Evolutionary conservation across 92 coral and sea anemone genomes (phyloP), one percentile per base, ranked within the genome.

Genomic region (Muricea muricata): DNA sequence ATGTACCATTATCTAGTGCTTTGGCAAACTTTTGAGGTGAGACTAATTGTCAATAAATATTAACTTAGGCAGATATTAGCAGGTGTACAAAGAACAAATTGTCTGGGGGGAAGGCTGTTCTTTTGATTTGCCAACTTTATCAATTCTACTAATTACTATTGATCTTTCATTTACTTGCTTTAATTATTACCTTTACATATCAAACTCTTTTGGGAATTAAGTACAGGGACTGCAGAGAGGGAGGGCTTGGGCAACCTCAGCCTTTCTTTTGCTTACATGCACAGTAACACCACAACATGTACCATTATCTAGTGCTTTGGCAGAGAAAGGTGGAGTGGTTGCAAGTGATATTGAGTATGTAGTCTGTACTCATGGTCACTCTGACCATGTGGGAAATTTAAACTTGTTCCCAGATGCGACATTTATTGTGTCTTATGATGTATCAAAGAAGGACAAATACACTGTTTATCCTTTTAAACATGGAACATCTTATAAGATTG

Each of bases 341-440:
- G 80, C 94, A 52, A 86, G 87, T 37, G 93, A 93, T 15, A 86
- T 96, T 18, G 84, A 94, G 72, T 83, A 39, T 48, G 99, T 96
- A 40, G 86, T 96, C 5, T 88, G 98, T 75, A 96, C 98, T 1
- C 99, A 96, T 48, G 98, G 99, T 2, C 98, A 94, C 75, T 87
- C 93, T 0, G 99, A 96, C 54, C 99, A 96, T 68, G 94, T 92
- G 66, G 99, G 99, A 15, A 96, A 96, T 69, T 75, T 96, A 24
- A 96, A 96, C 50, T 84, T 93, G 0, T 96, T 96, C 78, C 86
- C 93, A 32, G 84, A 85, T 42, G 99, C 99, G 2, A 87, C 82
- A 32, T 92, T 88, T 14, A 89, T 96, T 41, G 96, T 94, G 78
- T 89, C 94, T 26, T 90, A 92, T 47, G 99, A 93, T 60, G 86